Conservation (phyloP, 2,113 vertebrate genomes). For the Embiotoca jacksoni region DNA sequence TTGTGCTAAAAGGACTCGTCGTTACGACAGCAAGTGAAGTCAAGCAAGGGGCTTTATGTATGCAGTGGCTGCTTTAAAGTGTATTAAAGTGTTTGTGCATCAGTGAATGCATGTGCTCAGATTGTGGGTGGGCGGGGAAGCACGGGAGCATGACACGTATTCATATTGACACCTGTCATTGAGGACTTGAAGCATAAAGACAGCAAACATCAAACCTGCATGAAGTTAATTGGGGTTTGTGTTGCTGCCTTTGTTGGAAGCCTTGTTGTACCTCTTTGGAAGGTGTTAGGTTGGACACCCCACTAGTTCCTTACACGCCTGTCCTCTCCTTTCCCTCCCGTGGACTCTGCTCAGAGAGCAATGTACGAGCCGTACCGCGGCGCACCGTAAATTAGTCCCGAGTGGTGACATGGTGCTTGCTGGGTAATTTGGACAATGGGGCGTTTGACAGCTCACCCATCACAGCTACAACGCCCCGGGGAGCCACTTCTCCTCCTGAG, state of each 20-base stretch:
- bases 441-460: conserved; percentile 91
- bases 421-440: conserved; percentile 89
- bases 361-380: conserved; percentile 60
- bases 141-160: conserved; percentile 55
- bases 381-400: conserved; percentile 88
- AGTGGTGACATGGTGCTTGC: conserved; percentile 83
- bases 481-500: conserved; percentile 82
- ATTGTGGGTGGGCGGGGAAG: conserved; percentile 45
- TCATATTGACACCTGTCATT: conserved; percentile 79
- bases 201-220: conserved; percentile 46
- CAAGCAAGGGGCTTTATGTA: conserved; percentile 59
- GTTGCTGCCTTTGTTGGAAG: conserved; percentile 25
- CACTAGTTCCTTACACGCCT: conserved; percentile 17
- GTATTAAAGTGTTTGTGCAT: conserved; percentile 71
- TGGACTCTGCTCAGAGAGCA: conserved; percentile 67
- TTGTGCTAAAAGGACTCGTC: conserved; percentile 61
- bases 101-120: conserved; percentile 44
- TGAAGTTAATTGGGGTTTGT: conserved; percentile 73
- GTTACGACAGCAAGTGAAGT: conserved; percentile 69
- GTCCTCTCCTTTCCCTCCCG: conserved; percentile 35
- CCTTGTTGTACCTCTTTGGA: conserved; percentile 44
- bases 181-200: conserved; percentile 68
- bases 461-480: conserved; percentile 82
- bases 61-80: conserved; percentile 58
- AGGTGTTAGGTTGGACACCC: conserved; percentile 43